phyloP scores from a whole-genome alignment of 1,140 invertebrate species.

The Drosophila tsacasi region DNA sequence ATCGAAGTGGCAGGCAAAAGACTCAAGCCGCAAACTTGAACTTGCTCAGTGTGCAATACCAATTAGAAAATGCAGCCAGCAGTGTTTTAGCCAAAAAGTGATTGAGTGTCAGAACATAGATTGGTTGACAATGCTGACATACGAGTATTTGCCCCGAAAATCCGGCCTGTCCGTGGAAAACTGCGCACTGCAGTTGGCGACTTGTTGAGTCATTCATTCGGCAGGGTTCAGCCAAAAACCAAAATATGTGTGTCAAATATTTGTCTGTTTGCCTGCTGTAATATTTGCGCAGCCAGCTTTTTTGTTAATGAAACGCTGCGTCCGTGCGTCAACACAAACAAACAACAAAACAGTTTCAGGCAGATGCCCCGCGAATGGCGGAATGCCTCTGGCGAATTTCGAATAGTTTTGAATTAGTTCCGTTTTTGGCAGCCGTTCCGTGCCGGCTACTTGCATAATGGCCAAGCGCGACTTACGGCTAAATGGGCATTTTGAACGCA shows the following conservation, averaged over 20 bases:
- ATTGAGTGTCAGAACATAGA: slow-evolving; percentile 1
- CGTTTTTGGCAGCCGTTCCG: slow-evolving; percentile 54
- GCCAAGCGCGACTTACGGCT: slow-evolving; percentile 59
- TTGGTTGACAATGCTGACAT: slow-evolving; percentile 1
- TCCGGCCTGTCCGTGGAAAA: slow-evolving; percentile 25
- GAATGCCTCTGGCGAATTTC: slow-evolving; percentile 22
- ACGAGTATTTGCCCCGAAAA: slow-evolving; percentile 8
- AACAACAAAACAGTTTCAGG: slow-evolving; percentile 21
- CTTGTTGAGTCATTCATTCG: slow-evolving; percentile 63
- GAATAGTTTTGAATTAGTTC: slow-evolving; percentile 62
- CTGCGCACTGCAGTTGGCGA: slow-evolving; percentile 35
- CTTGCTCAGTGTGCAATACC: slow-evolving; percentile 54
- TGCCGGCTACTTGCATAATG: slow-evolving; percentile 64
- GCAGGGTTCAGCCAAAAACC: slow-evolving; percentile 35
- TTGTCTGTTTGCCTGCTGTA: slow-evolving; percentile 49
- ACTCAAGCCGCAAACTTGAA: slow-evolving; percentile 81
- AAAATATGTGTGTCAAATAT: slow-evolving; percentile 62
- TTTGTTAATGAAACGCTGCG: slow-evolving; percentile 49
- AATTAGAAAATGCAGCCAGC: slow-evolving; percentile 29
- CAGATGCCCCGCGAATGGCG: slow-evolving; percentile 25
- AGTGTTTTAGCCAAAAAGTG: slow-evolving; percentile 23
- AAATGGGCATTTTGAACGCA: slow-evolving; percentile 49
- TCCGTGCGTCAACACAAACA: slow-evolving; percentile 17
- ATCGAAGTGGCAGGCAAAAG: slow-evolving; percentile 54
- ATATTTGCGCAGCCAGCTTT: slow-evolving; percentile 41